phyloP scores from a whole-genome alignment of 2,888 invertebrate genomes.

The Megastigmus dorsalis region DNA sequence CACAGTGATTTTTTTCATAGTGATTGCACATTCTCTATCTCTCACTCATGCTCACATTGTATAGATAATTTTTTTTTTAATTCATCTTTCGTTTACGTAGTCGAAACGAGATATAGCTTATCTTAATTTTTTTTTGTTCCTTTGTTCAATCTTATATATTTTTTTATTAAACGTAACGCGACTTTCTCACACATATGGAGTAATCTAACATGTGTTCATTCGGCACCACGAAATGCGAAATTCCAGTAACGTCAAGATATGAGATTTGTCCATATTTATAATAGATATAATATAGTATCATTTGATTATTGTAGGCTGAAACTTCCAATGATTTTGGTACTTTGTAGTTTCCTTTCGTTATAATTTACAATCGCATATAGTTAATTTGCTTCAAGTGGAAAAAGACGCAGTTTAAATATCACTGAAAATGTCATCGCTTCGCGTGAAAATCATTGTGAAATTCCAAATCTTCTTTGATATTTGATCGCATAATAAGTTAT shows the following conservation, averaged over 20 bases:
- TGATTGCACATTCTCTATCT: conserved; percentile 14
- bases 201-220: conserved; percentile 18
- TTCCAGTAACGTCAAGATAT: neutral
- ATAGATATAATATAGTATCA: too few species aligned
- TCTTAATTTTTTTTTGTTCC: conserved; percentile 5
- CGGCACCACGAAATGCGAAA: conserved; percentile 3
- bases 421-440: neutral
- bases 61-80: conserved; percentile 2
- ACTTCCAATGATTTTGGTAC: conserved; percentile 4
- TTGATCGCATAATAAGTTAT: neutral
- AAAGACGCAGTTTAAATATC: conserved; percentile 15
- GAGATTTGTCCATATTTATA: conserved; percentile 11
- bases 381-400: neutral
- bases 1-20: neutral
- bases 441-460: neutral
- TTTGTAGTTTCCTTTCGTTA: neutral
- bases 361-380: neutral
- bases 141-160: neutral
- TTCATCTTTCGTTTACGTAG: conserved; percentile 9
- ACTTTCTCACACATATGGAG: conserved; percentile 20
- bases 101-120: conserved; percentile 14
- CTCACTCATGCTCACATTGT: neutral
- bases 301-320: neutral
- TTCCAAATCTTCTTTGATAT: conserved; percentile 5
- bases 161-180: neutral